A percentile compares a stretch with the other conserved stretches of the same genome.
Evolutionary conservation across 1,140 invertebrate genomes (phyloP).

Genomic region (Bombus soroeensis): DNA sequence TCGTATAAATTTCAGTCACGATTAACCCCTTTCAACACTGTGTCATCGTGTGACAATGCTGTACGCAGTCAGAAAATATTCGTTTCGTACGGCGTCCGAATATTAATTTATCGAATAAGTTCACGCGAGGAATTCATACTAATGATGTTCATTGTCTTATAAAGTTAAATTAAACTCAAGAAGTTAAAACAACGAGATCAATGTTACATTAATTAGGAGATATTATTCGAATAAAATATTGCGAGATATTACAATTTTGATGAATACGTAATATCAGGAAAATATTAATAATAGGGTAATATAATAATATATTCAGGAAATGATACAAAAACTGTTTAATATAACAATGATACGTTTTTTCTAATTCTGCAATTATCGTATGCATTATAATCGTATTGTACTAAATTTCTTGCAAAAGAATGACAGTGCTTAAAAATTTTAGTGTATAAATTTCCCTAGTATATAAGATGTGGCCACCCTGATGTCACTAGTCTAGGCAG

Average conservation of each 20-base stretch:
- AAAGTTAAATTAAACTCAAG: not conserved
- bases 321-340: not conserved
- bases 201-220: not conserved
- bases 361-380: not conserved
- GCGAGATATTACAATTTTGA: not conserved
- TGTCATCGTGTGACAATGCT: slow-evolving; percentile 71
- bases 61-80: slow-evolving; percentile 64
- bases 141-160: not conserved
- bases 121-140: slow-evolving; percentile 58
- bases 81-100: slow-evolving; percentile 65
- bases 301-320: not conserved
- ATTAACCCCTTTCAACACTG: slow-evolving; percentile 71
- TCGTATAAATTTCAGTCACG: slow-evolving; percentile 68
- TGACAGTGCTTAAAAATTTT: not conserved
- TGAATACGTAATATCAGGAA: not conserved
- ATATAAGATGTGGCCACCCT: not conserved
- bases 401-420: not conserved
- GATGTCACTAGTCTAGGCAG: slow-evolving; percentile 2
- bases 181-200: not conserved
- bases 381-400: not conserved
- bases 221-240: not conserved
- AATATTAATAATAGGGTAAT: not conserved
- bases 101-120: slow-evolving; percentile 66
- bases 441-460: not conserved
- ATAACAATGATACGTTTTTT: not conserved